Percentiles rank a stretch among this genome's conserved stretches.
phyloP scores from a whole-genome alignment of 2,113 vertebrate genomes.

The Albula glossodonta region DNA sequence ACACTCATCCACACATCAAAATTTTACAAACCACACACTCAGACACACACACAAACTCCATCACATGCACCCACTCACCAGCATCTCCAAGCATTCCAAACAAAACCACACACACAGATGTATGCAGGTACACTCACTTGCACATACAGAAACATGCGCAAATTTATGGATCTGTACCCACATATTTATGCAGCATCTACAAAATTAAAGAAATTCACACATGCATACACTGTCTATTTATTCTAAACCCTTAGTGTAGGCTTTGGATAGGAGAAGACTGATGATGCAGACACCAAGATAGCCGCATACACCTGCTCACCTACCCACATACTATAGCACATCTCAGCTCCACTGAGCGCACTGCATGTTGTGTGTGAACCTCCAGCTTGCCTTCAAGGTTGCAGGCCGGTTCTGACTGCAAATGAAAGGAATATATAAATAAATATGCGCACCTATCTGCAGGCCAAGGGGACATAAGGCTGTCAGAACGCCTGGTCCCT shows the following conservation, averaged over 20 bases:
- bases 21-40: not conserved
- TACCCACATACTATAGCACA: not conserved
- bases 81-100: not conserved
- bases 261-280: not conserved
- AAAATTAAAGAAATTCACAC: not conserved
- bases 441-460: not conserved
- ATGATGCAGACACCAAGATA: not conserved
- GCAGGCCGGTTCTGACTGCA: too few species aligned
- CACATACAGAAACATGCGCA: not conserved
- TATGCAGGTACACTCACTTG: not conserved
- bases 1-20: slow-evolving; percentile 60
- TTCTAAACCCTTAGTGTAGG: not conserved
- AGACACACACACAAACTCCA: not conserved
- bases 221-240: not conserved
- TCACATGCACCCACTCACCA: not conserved
- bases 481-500: slow-evolving; percentile 35
- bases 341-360: not conserved
- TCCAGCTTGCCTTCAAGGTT: too few species aligned
- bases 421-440: not conserved
- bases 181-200: too few species aligned
- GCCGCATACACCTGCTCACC: not conserved
- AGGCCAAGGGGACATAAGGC: slow-evolving; percentile 8
- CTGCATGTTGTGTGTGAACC: not conserved
- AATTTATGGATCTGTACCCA: not conserved
- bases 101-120: not conserved